These are phyloP conservation scores for Siderastrea siderea DNA, from an alignment of 92 coral and sea anemone species.

Conservation along the genomic window DNA sequence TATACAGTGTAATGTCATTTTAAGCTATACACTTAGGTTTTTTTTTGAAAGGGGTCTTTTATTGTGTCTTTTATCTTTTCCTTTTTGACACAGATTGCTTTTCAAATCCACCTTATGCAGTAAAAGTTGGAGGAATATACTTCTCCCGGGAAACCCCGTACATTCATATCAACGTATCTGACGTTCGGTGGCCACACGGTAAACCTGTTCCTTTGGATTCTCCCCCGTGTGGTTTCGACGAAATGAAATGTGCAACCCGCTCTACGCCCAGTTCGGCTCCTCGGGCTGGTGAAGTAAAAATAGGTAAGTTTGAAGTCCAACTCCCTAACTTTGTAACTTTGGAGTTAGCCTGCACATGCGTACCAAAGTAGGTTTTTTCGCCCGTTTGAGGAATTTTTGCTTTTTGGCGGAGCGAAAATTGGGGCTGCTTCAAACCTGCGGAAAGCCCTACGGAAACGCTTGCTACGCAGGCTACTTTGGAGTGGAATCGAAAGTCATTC, in stretches of 20 bases:
- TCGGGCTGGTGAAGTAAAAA: too few relatives aligned
- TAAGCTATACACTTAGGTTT: neutral
- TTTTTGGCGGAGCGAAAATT: too few relatives aligned
- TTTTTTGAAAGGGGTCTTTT: neutral
- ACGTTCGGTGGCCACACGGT: constrained; percentile 64
- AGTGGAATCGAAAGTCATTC: too few relatives aligned
- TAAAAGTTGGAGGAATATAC: constrained; percentile 2
- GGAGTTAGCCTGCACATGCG: too few relatives aligned
- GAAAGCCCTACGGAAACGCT: too few relatives aligned
- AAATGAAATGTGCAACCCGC: constrained; percentile 46
- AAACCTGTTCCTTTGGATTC: constrained; percentile 31
- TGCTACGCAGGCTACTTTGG: too few relatives aligned
- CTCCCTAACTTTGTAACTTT: too few relatives aligned
- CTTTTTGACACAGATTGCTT: constrained; percentile 6
- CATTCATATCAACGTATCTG: constrained; percentile 11
- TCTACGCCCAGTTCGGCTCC: neutral
- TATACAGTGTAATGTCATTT: neutral
- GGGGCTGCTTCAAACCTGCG: too few relatives aligned
- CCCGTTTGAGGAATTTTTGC: too few relatives aligned
- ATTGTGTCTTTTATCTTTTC: neutral
- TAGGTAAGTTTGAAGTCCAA: too few relatives aligned
- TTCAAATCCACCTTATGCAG: neutral
- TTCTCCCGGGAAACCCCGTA: constrained; percentile 46
- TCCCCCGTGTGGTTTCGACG: constrained; percentile 69
- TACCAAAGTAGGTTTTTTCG: too few relatives aligned